These are phyloP conservation scores for Pyrocoelia pectoralis DNA, from an alignment of 2,888 invertebrate species.

Conservation along the genomic window DNA sequence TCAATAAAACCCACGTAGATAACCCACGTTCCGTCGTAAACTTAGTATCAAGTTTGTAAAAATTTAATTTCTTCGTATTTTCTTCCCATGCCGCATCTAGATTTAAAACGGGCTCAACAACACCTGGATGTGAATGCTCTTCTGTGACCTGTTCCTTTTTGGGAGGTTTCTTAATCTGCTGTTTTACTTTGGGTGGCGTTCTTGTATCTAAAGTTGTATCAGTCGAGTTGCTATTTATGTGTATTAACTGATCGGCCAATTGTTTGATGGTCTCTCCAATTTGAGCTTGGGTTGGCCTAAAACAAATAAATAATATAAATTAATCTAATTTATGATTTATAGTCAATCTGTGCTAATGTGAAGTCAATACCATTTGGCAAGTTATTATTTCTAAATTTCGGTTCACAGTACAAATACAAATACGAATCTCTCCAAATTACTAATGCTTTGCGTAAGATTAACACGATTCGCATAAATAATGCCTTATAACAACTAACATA, in stretches of 20 bases:
- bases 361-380: no score
- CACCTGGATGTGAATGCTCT: constrained; percentile 69
- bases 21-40: constrained; percentile 71
- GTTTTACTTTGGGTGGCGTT: constrained; percentile 70
- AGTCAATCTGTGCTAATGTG: no score
- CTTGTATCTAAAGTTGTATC: constrained; percentile 66
- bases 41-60: constrained; percentile 57
- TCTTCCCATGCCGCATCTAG: constrained; percentile 57
- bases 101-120: constrained; percentile 71
- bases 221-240: constrained; percentile 56
- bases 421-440: no score
- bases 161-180: constrained; percentile 57
- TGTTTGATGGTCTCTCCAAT: constrained; percentile 67
- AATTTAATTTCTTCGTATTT: constrained; percentile 52
- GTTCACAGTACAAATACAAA: no score
- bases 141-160: constrained; percentile 46
- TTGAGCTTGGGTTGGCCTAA: constrained; percentile 58
- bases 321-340: no score
- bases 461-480: no score
- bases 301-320: constrained; percentile 38
- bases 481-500: no score
- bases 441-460: no score
- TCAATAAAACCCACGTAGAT: constrained; percentile 80
- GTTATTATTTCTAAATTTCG: no score
- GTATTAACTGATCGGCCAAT: constrained; percentile 66